Conservation (phyloP, 2,888 invertebrate genomes). For the Tyria jacobaeae region DNA sequence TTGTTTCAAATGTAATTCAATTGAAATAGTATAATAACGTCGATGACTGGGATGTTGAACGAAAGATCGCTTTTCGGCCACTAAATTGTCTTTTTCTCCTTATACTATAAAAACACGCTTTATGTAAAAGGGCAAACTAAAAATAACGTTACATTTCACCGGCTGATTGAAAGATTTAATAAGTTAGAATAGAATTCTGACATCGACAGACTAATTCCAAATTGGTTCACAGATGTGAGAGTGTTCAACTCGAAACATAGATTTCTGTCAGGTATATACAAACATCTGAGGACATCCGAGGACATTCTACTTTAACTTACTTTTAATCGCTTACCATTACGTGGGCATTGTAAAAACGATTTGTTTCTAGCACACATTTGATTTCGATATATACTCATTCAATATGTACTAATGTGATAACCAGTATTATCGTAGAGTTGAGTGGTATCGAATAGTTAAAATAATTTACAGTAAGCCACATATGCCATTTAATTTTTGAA, state of each 20-base stretch:
- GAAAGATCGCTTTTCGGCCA: not conserved
- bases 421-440: not conserved
- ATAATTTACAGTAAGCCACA: not conserved
- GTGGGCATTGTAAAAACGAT: not conserved
- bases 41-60: not conserved
- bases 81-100: too few relatives aligned
- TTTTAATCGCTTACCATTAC: not conserved
- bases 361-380: not conserved
- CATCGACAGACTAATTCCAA: not conserved
- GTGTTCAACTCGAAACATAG: too few relatives aligned
- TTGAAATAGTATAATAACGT: too few relatives aligned
- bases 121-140: not conserved
- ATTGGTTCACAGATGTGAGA: too few relatives aligned
- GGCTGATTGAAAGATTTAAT: not conserved
- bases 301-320: not conserved
- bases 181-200: not conserved
- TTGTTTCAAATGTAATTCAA: not conserved
- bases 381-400: too few relatives aligned
- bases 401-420: too few relatives aligned
- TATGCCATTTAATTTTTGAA: not conserved
- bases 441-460: not conserved
- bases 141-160: not conserved
- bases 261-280: too few relatives aligned
- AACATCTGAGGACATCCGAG: too few relatives aligned
- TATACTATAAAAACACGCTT: too few relatives aligned